These are phyloP conservation scores for Syngnathus typhle DNA, from an alignment of 2,113 vertebrate species.

Conservation along the genomic window DNA sequence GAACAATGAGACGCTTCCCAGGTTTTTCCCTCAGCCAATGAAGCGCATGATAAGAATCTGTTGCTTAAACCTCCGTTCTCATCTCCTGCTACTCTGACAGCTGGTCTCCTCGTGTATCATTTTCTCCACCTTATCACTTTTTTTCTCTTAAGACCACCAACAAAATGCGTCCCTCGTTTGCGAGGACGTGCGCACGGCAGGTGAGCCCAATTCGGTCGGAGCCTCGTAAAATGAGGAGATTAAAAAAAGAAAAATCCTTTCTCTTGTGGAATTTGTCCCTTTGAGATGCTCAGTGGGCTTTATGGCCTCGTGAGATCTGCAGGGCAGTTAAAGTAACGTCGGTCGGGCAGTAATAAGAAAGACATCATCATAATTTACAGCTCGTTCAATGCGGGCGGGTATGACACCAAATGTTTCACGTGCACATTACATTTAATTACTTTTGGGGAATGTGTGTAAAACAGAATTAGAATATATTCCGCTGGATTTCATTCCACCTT, in stretches of 20 bases:
- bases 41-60: constrained; percentile 56
- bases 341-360: background rate
- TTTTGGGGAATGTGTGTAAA: too few species aligned
- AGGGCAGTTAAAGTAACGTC: background rate
- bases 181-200: too few species aligned
- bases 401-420: background rate
- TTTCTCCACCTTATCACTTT: background rate
- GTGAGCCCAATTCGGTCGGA: too few species aligned
- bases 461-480: background rate
- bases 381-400: background rate
- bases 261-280: background rate
- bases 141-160: background rate
- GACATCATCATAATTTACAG: background rate
- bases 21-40: constrained; percentile 52
- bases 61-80: constrained; percentile 38
- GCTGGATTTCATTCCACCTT: background rate
- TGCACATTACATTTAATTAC: background rate
- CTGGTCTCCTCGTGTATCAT: constrained; percentile 15
- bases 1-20: constrained; percentile 54
- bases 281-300: background rate
- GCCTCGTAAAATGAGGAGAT: background rate
- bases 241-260: background rate
- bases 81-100: constrained; percentile 24
- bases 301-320: background rate
- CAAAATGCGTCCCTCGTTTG: too few species aligned